Evolutionary conservation across 2,113 vertebrate genomes (phyloP).

Genomic region (Cyphomyrus plagiostoma): DNA sequence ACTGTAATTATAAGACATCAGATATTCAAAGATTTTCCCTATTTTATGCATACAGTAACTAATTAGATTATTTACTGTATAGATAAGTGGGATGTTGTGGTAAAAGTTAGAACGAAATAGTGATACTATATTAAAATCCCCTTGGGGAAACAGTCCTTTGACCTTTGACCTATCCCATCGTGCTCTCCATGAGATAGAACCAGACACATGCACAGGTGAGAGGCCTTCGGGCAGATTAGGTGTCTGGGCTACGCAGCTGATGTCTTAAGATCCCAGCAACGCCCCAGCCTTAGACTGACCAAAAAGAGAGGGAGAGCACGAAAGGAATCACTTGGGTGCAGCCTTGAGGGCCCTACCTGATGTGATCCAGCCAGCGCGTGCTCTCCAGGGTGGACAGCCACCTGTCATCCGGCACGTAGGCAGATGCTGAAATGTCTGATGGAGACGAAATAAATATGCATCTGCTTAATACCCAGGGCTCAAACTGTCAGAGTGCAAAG

Average conservation of each 20-base stretch:
- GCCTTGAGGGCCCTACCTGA: constrained; percentile 58
- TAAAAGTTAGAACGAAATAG: neutral
- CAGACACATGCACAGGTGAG: neutral
- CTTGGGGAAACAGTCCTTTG: neutral
- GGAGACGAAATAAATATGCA: neutral
- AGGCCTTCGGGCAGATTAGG: neutral
- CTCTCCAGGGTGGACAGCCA: constrained; percentile 87
- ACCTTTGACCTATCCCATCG: neutral
- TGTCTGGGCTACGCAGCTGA: neutral
- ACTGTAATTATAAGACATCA: neutral
- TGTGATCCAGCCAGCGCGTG: constrained; percentile 81
- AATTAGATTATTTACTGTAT: neutral
- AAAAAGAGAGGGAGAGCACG: neutral
- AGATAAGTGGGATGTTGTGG: neutral
- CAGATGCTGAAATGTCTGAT: constrained; percentile 69
- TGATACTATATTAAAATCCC: neutral
- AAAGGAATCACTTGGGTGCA: neutral
- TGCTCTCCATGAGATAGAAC: neutral
- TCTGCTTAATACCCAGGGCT: neutral
- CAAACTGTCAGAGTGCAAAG: neutral
- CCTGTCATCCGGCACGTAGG: constrained; percentile 73
- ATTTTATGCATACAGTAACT: neutral
- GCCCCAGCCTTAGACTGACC: neutral
- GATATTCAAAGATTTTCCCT: neutral
- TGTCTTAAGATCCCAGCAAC: neutral